Conservation (phyloP, 1,140 invertebrate species). For the Pseudoatta argentina region DNA sequence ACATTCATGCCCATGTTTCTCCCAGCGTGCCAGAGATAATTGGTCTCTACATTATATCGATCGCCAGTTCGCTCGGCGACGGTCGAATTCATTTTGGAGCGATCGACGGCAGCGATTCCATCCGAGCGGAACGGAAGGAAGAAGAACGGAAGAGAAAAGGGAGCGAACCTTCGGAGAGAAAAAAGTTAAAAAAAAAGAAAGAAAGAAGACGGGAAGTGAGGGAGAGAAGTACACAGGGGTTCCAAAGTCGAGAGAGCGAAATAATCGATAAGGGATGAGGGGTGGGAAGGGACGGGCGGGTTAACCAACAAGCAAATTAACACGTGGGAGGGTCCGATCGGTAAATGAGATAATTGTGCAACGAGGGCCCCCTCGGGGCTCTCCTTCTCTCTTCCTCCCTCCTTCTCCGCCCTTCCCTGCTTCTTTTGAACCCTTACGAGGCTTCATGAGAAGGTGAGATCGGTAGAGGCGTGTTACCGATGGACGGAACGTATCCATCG, state of each 20-base stretch:
- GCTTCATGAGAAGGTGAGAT: conserved; percentile 66
- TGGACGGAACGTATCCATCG: conserved; percentile 64
- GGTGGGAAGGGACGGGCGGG: conserved; percentile 56
- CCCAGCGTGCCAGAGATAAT: conserved; percentile 14
- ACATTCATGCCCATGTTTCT: neutral
- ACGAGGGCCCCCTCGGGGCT: conserved; percentile 56
- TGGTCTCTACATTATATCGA: conserved; percentile 6
- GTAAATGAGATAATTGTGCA: conserved; percentile 83
- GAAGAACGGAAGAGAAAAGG: neutral
- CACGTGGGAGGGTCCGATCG: conserved; percentile 76
- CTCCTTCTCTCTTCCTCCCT: neutral
- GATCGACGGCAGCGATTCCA: conserved; percentile 38
- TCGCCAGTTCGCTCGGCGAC: conserved; percentile 25
- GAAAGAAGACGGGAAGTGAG: neutral
- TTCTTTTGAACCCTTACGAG: conserved; percentile 39
- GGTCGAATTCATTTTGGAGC: conserved; percentile 52
- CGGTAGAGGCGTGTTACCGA: conserved; percentile 76
- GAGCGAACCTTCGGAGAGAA: neutral
- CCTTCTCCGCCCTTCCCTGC: neutral
- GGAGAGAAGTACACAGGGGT: conserved; percentile 3
- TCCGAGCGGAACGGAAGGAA: neutral
- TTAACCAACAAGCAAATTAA: conserved; percentile 87
- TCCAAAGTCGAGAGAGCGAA: conserved; percentile 76
- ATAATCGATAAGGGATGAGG: conserved; percentile 75
- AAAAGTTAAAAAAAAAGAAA: neutral